Evolutionary conservation across 2,888 invertebrate genomes (phyloP).

Genomic region (Nephrotoma guestfalica): DNA sequence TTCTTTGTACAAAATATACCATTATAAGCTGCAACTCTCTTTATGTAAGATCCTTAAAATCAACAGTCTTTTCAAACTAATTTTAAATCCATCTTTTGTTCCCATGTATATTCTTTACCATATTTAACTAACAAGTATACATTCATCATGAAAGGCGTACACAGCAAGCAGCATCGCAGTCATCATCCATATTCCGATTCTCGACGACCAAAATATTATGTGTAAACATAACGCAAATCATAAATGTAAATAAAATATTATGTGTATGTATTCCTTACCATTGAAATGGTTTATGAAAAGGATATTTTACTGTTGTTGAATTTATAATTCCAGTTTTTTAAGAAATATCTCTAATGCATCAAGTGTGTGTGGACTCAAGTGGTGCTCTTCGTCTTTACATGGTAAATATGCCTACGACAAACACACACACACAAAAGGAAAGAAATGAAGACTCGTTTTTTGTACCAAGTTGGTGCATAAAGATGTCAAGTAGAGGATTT

Average conservation of each 20-base stretch:
- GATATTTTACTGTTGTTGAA: background rate
- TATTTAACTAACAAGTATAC: background rate
- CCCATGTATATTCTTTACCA: background rate
- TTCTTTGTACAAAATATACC: background rate
- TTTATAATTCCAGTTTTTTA: background rate
- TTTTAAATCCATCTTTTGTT: background rate
- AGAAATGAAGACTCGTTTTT: background rate
- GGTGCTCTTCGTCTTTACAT: background rate
- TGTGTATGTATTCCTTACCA: background rate
- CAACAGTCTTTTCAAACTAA: background rate
- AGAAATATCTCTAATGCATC: background rate
- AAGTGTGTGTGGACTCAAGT: background rate
- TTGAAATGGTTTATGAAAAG: background rate
- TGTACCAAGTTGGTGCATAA: background rate
- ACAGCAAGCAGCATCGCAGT: background rate
- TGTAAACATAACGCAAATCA: background rate
- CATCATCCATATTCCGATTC: background rate
- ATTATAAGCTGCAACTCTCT: background rate
- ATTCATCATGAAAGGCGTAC: background rate
- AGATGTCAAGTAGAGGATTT: background rate
- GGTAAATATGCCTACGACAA: background rate
- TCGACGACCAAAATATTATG: background rate
- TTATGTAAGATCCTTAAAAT: background rate
- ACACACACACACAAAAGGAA: background rate
- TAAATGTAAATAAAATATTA: background rate